These are phyloP conservation scores for Apocrypta bakeri DNA, from an alignment of 1,140 invertebrate species.

Conservation along the genomic window DNA sequence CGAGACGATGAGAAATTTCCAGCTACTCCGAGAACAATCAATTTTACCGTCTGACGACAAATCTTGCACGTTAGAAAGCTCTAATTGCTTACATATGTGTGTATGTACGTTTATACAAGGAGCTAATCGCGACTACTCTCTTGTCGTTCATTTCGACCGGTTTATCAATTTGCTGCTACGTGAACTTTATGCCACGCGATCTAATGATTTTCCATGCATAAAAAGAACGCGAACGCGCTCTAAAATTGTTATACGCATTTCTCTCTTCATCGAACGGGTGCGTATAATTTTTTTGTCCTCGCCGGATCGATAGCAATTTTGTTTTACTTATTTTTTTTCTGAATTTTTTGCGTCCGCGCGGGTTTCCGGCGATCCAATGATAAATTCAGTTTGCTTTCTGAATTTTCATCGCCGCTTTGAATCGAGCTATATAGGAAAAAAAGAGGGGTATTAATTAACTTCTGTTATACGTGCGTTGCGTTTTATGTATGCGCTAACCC, in stretches of 20 bases:
- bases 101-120: too few species aligned
- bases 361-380: not conserved
- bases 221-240: not conserved
- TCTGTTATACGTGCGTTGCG: not conserved
- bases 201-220: slow-evolving; percentile 17
- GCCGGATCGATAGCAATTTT: not conserved
- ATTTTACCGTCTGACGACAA: slow-evolving; percentile 11
- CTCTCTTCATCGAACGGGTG: not conserved
- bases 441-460: slow-evolving; percentile 12
- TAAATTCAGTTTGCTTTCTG: slow-evolving; percentile 26
- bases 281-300: not conserved
- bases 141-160: not conserved
- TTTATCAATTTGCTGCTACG: not conserved
- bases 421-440: not conserved
- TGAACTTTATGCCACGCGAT: not conserved
- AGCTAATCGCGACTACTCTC: not conserved
- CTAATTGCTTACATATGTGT: slow-evolving; percentile 2
- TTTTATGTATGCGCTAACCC: not conserved
- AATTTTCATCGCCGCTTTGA: not conserved
- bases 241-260: slow-evolving; percentile 12
- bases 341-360: not conserved
- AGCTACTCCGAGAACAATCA: slow-evolving; percentile 10
- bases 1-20: slow-evolving; percentile 34
- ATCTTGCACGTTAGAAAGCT: slow-evolving; percentile 10
- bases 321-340: slow-evolving; percentile 12